phyloP scores from a whole-genome alignment of 2,888 invertebrate genomes.

The Erpobdella octoculata region DNA sequence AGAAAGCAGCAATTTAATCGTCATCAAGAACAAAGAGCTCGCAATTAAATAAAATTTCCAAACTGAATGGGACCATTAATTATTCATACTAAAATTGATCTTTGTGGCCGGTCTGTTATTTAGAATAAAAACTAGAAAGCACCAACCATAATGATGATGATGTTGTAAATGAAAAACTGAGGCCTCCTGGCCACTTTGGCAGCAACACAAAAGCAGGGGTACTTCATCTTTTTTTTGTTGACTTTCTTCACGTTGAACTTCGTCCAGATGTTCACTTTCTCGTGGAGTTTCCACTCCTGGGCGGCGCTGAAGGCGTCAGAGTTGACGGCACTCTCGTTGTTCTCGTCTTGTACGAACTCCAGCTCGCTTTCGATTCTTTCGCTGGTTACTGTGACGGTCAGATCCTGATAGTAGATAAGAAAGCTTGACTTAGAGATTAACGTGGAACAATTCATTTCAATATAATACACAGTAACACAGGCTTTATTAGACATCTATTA shows the following conservation, averaged over 20 bases:
- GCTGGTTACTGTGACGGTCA: slow-evolving; percentile 29
- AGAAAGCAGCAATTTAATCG: no score
- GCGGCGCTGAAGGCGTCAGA: slow-evolving; percentile 44
- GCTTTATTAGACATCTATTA: no score
- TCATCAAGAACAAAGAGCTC: no score
- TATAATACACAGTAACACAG: no score
- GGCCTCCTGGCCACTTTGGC: slow-evolving; percentile 37
- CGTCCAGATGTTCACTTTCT: slow-evolving; percentile 38
- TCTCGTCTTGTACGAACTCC: slow-evolving; percentile 23
- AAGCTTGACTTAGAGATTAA: no score
- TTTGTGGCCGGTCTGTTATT: no score
- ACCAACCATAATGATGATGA: slow-evolving; percentile 37
- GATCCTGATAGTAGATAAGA: no score
- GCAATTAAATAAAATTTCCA: no score
- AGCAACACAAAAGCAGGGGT: slow-evolving; percentile 35
- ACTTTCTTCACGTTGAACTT: slow-evolving; percentile 29
- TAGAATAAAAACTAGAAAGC: no score
- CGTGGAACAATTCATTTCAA: no score
- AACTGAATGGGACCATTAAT: no score
- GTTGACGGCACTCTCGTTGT: slow-evolving; percentile 22
- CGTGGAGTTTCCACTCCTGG: slow-evolving; percentile 48
- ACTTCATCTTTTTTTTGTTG: slow-evolving; percentile 32
- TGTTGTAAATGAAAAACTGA: slow-evolving; percentile 38
- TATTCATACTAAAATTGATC: no score
- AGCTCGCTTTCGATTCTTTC: slow-evolving; percentile 20